phyloP scores from a whole-genome alignment of 2,797 vertebrate genomes.

The Todus mexicanus region DNA sequence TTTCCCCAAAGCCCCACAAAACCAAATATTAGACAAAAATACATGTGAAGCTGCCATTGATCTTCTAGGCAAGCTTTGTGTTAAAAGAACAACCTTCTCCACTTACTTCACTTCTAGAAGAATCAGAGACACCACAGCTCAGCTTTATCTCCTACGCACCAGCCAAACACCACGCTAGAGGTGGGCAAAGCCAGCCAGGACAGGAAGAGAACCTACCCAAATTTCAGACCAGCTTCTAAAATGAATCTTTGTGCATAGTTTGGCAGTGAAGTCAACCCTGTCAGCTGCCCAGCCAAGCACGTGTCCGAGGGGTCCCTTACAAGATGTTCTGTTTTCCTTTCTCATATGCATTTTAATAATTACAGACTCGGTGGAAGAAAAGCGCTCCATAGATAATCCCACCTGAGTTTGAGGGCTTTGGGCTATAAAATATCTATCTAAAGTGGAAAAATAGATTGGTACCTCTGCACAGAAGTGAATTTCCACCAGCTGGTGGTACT shows the following conservation, averaged over 20 bases:
- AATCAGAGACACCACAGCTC: background rate
- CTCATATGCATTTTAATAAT: background rate
- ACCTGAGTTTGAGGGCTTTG: background rate
- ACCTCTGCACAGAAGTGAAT: background rate
- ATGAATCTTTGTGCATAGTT: background rate
- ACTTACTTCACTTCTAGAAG: constrained; percentile 28
- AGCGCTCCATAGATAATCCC: background rate
- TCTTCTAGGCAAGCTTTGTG: constrained; percentile 19
- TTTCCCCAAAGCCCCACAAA: constrained; percentile 15
- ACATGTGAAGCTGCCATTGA: constrained; percentile 52
- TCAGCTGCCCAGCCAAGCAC: background rate
- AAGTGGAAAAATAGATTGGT: background rate
- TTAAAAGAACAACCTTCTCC: constrained; percentile 9
- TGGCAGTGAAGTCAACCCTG: background rate
- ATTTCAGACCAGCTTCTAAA: background rate
- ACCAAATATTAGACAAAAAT: constrained; percentile 50
- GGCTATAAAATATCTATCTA: background rate
- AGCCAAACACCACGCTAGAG: background rate
- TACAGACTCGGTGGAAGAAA: background rate
- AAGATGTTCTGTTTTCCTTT: background rate
- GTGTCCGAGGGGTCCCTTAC: background rate
- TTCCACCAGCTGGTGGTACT: background rate
- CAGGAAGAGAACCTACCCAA: background rate
- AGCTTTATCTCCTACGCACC: background rate
- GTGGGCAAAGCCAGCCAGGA: background rate